phyloP scores from a whole-genome alignment of 2,113 vertebrate genomes.

The Picathartes gymnocephalus region DNA sequence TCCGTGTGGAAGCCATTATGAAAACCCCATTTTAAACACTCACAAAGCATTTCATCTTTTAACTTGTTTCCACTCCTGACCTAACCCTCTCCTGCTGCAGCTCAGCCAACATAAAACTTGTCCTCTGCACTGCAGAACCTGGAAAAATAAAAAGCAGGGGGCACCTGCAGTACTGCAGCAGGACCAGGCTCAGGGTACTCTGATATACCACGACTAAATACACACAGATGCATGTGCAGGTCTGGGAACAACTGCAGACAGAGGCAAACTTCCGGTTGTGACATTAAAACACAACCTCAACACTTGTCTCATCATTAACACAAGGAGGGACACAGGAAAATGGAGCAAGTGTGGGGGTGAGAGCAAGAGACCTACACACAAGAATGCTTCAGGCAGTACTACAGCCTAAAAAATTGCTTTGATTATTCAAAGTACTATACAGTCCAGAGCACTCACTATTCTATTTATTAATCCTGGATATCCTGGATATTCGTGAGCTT shows the following conservation, averaged over 20 bases:
- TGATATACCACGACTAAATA: not conserved
- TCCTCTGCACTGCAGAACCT: not conserved
- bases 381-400: not conserved
- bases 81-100: not conserved
- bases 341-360: not conserved
- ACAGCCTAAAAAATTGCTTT: not conserved
- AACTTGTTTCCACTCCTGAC: not conserved
- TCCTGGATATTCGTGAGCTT: not conserved
- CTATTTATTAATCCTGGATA: not conserved
- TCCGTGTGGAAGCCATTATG: rapidly evolving
- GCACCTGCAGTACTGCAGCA: not conserved
- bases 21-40: not conserved
- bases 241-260: not conserved
- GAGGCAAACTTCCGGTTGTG: not conserved
- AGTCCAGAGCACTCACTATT: not conserved
- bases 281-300: not conserved
- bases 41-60: not conserved
- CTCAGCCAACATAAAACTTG: not conserved
- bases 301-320: not conserved
- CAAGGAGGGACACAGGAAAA: not conserved
- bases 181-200: not conserved
- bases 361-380: not conserved
- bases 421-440: not conserved
- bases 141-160: not conserved
- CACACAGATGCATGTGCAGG: not conserved